phyloP scores from a whole-genome alignment of 2,888 invertebrate genomes.

The Ephialtes manifestator region DNA sequence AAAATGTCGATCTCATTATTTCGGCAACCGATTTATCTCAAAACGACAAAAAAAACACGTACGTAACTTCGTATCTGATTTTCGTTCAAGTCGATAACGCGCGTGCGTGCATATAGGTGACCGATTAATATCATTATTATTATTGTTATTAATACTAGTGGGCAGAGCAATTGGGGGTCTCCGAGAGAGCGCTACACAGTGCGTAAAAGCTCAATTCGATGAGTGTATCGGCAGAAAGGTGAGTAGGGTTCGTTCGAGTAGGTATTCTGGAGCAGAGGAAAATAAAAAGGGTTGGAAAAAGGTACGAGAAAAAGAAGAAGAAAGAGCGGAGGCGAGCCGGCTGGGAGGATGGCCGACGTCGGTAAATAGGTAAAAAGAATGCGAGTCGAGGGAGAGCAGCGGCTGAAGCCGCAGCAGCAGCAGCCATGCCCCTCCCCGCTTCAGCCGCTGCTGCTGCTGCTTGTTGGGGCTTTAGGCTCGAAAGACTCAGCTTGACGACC shows the following conservation, averaged over 20 bases:
- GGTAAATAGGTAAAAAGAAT: conserved; percentile 69
- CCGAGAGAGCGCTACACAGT: not conserved
- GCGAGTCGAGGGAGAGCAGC: conserved; percentile 55
- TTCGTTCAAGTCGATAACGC: not conserved
- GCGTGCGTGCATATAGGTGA: not conserved
- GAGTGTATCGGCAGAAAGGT: conserved; percentile 14
- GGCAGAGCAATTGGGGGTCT: not conserved
- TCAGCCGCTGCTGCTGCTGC: conserved; percentile 2
- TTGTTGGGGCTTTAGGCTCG: conserved; percentile 36
- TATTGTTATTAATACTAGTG: not conserved
- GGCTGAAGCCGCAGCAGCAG: conserved; percentile 18
- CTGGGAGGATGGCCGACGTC: conserved; percentile 58
- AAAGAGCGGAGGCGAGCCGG: conserved; percentile 48
- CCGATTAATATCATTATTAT: not conserved
- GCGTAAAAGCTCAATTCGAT: conserved; percentile 1
- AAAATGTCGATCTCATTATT: not conserved
- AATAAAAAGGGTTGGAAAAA: conserved; percentile 26
- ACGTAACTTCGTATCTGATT: not conserved
- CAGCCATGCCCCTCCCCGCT: conserved; percentile 62
- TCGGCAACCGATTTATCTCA: not conserved
- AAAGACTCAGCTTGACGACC: conserved; percentile 79
- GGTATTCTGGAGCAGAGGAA: conserved; percentile 12
- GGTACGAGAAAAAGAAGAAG: conserved; percentile 16
- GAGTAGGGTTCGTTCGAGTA: conserved; percentile 15
- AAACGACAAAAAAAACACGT: not conserved